Evolutionary conservation across 35 echinoderm and acorn worm species (phyloP), one percentile per base, ranked within the genome.

Genomic region (Patiria miniata): DNA sequence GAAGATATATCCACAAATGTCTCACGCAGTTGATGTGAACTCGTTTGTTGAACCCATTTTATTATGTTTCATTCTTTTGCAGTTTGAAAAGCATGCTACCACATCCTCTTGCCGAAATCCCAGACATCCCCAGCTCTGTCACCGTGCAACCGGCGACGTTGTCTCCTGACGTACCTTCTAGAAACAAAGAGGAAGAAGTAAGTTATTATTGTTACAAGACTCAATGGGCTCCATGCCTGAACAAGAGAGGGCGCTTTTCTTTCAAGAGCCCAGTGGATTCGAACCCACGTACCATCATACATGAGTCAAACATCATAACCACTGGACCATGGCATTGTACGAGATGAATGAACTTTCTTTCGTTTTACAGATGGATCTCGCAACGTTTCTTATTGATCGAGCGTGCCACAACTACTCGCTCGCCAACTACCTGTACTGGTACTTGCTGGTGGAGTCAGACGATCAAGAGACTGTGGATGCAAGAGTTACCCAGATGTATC

Each of bases 361-460:
- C 47, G 12, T 52, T 34, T 79, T 85, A 22, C 91, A 97, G 86
- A 84, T 57, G 77, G 89, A 94, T 54, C 65, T 98, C 19, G 95
- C 92, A 14, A 94, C 92, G 38, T 95, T 99, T 61, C 87, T 99
- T 30, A 92, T 99, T 37, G 81, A 94, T 80, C 68, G 93, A 83
- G 89, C 96, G 7, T 92, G 92, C 83, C 85, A 88, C 69, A 99
- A 99, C 81, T 99, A 91, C 83, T 94, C 96, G 21, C 61, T 99
- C 61, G 96, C 96, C 28, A 99, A 94, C 65, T 99, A 99, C 50
- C 82, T 99, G 50, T 99, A 99, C 61, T 99, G 96, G 96, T 99
- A 89, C 53, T 69, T 94, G 33, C 81, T 99, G 69, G 96, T 99
- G 2, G 96, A 99, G 79, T 89, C 89, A 39, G 96, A 99, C 89